phyloP scores from a whole-genome alignment of 1,140 invertebrate genomes.

The Lethrus apterus region DNA sequence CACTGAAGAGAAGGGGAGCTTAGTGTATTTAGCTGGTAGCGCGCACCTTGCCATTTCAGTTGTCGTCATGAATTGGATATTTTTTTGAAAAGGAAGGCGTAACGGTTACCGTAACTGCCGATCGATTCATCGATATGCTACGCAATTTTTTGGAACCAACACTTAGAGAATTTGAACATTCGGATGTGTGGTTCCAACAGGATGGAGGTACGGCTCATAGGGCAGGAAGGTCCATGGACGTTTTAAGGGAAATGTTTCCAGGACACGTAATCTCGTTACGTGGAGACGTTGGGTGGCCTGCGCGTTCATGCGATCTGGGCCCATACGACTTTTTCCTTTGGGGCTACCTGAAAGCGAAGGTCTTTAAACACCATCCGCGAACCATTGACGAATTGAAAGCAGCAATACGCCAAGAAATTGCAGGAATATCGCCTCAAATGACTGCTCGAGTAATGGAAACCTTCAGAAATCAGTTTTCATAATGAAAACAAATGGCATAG shows the following conservation, averaged over 20 bases:
- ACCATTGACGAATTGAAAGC: no score
- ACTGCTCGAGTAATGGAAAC: no score
- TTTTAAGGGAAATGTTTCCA: conserved; percentile 10
- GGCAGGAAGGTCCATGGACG: conserved; percentile 3
- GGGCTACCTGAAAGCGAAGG: no score
- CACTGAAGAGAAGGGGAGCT: conserved; percentile 11
- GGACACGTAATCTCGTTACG: conserved; percentile 5
- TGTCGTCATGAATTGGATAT: conserved; percentile 11
- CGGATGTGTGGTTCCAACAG: no score
- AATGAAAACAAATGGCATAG: background rate
- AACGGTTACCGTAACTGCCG: conserved; percentile 17
- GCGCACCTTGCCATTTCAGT: conserved; percentile 9
- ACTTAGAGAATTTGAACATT: background rate
- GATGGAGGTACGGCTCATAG: conserved; percentile 12
- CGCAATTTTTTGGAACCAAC: conserved; percentile 15
- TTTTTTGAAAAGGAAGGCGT: no score
- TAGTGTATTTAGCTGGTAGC: conserved; percentile 9
- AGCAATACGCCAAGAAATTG: no score
- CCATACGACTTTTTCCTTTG: conserved; percentile 1
- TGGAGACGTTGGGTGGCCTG: no score
- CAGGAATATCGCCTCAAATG: no score
- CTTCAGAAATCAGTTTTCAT: no score
- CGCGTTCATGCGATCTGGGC: conserved; percentile 15
- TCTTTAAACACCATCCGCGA: no score
- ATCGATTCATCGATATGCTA: conserved; percentile 20